Conservation (phyloP, 2,797 vertebrate species). For the Crocodylus rhombifer region DNA sequence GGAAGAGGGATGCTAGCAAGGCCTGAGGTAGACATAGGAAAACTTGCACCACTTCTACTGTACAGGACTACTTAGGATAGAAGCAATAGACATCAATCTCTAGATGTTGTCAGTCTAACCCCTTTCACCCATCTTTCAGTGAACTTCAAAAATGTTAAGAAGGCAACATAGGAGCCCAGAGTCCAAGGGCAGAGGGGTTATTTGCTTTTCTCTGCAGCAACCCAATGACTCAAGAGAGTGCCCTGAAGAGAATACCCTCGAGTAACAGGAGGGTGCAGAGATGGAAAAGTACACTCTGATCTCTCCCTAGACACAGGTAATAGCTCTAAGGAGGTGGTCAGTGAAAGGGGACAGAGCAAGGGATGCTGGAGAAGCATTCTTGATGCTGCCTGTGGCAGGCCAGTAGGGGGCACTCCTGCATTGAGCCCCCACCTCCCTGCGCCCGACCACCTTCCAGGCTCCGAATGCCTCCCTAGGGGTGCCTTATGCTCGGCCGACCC, state of each 20-base stretch:
- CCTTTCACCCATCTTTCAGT: neutral
- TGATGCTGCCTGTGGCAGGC: neutral
- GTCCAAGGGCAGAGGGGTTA: neutral
- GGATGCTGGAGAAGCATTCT: neutral
- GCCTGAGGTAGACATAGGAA: too few species aligned
- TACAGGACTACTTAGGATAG: neutral
- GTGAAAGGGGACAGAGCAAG: neutral
- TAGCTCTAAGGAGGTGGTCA: fast-evolving
- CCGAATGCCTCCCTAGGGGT: too few species aligned
- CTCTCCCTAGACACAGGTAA: neutral
- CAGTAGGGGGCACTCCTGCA: too few species aligned
- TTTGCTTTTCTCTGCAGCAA: neutral
- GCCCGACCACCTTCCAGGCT: too few species aligned
- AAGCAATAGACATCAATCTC: constrained; percentile 18
- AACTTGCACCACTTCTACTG: neutral
- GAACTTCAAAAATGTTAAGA: neutral
- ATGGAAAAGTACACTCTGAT: neutral
- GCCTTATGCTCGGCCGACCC: too few species aligned
- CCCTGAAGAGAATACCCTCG: neutral
- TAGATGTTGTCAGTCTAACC: neutral
- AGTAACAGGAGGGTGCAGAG: neutral
- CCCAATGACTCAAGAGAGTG: neutral
- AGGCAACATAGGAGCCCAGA: neutral
- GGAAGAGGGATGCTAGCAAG: too few species aligned
- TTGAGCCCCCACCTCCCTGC: too few species aligned